Percentiles rank a stretch among this genome's conserved stretches.
Evolutionary conservation across 2,797 vertebrate genomes (phyloP).

Genomic region (Enteromius afrohamiltoni): DNA sequence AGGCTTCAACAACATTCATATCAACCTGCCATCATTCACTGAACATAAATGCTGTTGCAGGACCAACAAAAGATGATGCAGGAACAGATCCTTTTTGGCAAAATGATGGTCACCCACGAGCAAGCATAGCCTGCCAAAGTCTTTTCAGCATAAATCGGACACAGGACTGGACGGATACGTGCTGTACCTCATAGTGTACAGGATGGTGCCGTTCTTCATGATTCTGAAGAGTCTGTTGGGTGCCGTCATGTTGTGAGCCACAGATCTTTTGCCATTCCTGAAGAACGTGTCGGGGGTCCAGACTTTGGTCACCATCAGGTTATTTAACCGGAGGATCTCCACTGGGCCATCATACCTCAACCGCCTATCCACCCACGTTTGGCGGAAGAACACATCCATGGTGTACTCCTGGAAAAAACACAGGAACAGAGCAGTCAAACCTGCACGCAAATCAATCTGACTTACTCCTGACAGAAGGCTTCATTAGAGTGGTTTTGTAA

Average conservation of each 20-base stretch:
- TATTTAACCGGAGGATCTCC: slow-evolving; percentile 96
- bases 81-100: slow-evolving; percentile 24
- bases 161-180: neutral
- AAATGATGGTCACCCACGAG: slow-evolving; percentile 12
- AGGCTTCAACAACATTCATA: neutral
- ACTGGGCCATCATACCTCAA: slow-evolving; percentile 93
- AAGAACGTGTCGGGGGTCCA: slow-evolving; percentile 99
- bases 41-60: slow-evolving; percentile 34
- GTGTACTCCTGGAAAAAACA: slow-evolving; percentile 88
- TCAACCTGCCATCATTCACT: slow-evolving; percentile 9
- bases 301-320: slow-evolving; percentile 98
- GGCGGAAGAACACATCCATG: slow-evolving; percentile 99
- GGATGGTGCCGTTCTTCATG: slow-evolving; percentile 98
- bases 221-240: slow-evolving; percentile 98
- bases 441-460: neutral
- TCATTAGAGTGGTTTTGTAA: neutral
- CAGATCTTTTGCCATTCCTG: slow-evolving; percentile 96
- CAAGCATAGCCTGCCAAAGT: slow-evolving; percentile 27
- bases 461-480: neutral
- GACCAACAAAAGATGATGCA: slow-evolving; percentile 29
- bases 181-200: slow-evolving; percentile 96
- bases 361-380: slow-evolving; percentile 96
- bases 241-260: slow-evolving; percentile 98
- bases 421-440: slow-evolving; percentile 12
- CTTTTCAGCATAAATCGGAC: slow-evolving; percentile 11